Conservation (phyloP, 1,140 invertebrate genomes). For the Heliconius himera region DNA sequence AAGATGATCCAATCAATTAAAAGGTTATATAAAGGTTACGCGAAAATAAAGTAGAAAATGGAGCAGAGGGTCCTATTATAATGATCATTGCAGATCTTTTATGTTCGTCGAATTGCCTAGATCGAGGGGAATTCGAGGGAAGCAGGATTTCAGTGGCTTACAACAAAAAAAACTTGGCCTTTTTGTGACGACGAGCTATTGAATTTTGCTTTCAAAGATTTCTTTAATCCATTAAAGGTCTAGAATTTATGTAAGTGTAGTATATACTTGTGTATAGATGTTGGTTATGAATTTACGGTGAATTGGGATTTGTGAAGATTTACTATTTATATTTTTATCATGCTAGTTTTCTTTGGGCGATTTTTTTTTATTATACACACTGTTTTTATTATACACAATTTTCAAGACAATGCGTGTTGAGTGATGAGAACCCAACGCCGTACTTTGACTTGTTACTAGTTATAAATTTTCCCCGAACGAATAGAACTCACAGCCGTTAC, state of each 20-base stretch:
- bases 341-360: too few species aligned
- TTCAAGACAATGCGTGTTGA: neutral
- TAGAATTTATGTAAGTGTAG: slow-evolving; percentile 6
- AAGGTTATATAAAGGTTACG: slow-evolving; percentile 16
- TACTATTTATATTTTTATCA: neutral
- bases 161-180: slow-evolving; percentile 26
- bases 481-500: too few species aligned
- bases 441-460: neutral
- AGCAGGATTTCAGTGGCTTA: slow-evolving; percentile 27
- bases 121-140: slow-evolving; percentile 27
- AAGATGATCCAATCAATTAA: slow-evolving; percentile 17
- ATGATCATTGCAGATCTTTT: slow-evolving; percentile 21
- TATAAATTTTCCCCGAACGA: too few species aligned
- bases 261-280: neutral
- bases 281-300: slow-evolving; percentile 1
- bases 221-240: slow-evolving; percentile 25
- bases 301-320: neutral
- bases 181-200: slow-evolving; percentile 36
- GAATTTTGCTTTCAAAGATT: slow-evolving; percentile 32
- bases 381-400: too few species aligned
- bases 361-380: too few species aligned
- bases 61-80: slow-evolving; percentile 13
- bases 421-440: neutral
- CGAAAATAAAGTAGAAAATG: slow-evolving; percentile 23
- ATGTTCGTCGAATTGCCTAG: slow-evolving; percentile 27